A percentile compares a stretch with the other conserved stretches of the same genome.
Evolutionary conservation across 2,113 vertebrate genomes (phyloP).

Genomic region (Forbesichthys papilliferus): DNA sequence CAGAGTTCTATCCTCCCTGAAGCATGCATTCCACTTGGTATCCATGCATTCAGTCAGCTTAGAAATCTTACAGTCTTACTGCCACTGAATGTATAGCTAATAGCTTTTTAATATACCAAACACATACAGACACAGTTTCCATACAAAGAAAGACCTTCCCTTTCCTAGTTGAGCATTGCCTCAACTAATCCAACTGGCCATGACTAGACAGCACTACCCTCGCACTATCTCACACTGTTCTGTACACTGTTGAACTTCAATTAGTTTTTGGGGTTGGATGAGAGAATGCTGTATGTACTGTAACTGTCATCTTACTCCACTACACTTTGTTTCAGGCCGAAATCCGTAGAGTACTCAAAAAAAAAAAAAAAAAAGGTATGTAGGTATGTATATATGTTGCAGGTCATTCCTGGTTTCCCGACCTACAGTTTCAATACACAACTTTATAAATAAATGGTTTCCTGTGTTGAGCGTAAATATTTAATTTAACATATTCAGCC

Average conservation of each 20-base stretch:
- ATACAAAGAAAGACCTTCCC: conserved; percentile 49
- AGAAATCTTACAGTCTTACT: conserved; percentile 39
- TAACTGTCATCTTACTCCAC: conserved; percentile 60
- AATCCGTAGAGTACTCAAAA: conserved; percentile 45
- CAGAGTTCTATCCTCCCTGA: not conserved
- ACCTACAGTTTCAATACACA: conserved; percentile 29
- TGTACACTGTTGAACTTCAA: conserved; percentile 59
- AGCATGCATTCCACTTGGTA: conserved; percentile 16
- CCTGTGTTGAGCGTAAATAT: conserved; percentile 53
- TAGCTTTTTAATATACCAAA: conserved; percentile 61
- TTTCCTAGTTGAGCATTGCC: conserved; percentile 55
- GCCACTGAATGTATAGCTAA: conserved; percentile 49
- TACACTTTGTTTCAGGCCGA: conserved; percentile 54
- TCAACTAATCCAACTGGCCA: conserved; percentile 71
- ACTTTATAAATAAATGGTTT: conserved; percentile 35
- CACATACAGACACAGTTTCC: conserved; percentile 37
- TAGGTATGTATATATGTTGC: too few species aligned
- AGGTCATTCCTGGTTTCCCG: not conserved
- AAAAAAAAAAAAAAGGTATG: not conserved
- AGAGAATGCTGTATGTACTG: conserved; percentile 13
- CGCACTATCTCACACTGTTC: conserved; percentile 54
- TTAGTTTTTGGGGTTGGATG: conserved; percentile 34
- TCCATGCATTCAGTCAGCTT: conserved; percentile 39
- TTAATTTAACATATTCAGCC: conserved; percentile 40
- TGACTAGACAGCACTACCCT: conserved; percentile 50